A percentile compares a stretch with the other conserved stretches of the same genome.
phyloP scores from a whole-genome alignment of 2,888 invertebrate genomes.

The Ypsolopha sequella region DNA sequence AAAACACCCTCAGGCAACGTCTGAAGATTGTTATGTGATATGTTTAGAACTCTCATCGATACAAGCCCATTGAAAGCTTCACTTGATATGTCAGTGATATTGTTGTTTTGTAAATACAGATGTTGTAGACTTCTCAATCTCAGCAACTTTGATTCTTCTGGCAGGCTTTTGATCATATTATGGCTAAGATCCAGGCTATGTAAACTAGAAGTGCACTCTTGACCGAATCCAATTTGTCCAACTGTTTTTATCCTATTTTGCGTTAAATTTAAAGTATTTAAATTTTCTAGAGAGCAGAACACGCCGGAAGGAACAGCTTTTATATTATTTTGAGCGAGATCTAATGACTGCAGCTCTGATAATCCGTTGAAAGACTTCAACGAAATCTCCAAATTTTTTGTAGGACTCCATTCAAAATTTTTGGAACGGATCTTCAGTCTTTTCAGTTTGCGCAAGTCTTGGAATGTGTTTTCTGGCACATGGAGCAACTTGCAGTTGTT shows the following conservation, averaged over 20 bases:
- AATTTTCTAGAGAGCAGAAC: slow-evolving; percentile 83
- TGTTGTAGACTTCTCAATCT: slow-evolving; percentile 83
- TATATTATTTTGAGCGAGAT: slow-evolving; percentile 88
- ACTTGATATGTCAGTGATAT: slow-evolving; percentile 82
- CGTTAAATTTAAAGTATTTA: slow-evolving; percentile 87
- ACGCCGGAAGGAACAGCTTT: slow-evolving; percentile 82
- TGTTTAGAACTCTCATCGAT: slow-evolving; percentile 84
- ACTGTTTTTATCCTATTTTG: slow-evolving; percentile 85
- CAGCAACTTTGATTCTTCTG: slow-evolving; percentile 81
- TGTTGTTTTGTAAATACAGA: slow-evolving; percentile 86
- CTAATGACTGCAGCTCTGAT: slow-evolving; percentile 82
- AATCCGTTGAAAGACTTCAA: slow-evolving; percentile 81
- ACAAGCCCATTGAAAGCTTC: slow-evolving; percentile 85
- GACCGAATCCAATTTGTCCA: slow-evolving; percentile 79
- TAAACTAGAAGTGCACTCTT: slow-evolving; percentile 76
- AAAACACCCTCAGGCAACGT: slow-evolving; percentile 86
- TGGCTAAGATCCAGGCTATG: slow-evolving; percentile 84
- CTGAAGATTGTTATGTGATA: slow-evolving; percentile 87
- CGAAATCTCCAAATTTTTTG: slow-evolving; percentile 80
- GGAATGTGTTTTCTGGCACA: slow-evolving; percentile 82
- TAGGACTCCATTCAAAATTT: slow-evolving; percentile 84
- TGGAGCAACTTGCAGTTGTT: slow-evolving; percentile 85
- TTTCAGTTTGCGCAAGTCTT: slow-evolving; percentile 83
- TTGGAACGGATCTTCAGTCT: slow-evolving; percentile 83
- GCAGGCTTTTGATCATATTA: slow-evolving; percentile 80